Evolutionary conservation across 2,888 invertebrate genomes (phyloP).

Genomic region (Drosophila melanocephala): DNA sequence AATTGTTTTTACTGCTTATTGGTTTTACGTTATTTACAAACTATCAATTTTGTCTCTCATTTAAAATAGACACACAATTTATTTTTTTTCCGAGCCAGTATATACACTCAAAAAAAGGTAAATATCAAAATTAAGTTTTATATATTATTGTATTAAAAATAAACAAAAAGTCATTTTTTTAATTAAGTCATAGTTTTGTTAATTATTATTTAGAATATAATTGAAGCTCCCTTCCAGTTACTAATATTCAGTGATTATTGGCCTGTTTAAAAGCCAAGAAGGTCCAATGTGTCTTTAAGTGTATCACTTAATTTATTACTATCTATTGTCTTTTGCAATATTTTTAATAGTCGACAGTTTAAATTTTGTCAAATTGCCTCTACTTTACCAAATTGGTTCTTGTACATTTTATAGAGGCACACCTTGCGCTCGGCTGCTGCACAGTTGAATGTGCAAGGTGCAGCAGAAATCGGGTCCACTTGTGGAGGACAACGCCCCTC

Average conservation of each 20-base stretch:
- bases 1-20: background rate
- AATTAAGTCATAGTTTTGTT: background rate
- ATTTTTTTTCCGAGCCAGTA: background rate
- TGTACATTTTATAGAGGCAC: slow-evolving; percentile 49
- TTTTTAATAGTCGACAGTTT: background rate
- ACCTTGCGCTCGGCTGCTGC: slow-evolving; percentile 41
- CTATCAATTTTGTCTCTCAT: background rate
- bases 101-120: background rate
- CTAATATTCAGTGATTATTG: background rate
- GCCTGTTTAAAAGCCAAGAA: background rate
- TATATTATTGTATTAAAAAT: background rate
- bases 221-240: background rate
- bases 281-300: background rate
- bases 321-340: slow-evolving; percentile 5
- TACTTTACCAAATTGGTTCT: slow-evolving; percentile 13
- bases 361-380: slow-evolving; percentile 25
- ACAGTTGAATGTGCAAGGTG: slow-evolving; percentile 58
- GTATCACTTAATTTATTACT: background rate
- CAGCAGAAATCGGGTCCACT: slow-evolving; percentile 44
- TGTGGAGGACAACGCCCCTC: slow-evolving; percentile 65
- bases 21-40: background rate
- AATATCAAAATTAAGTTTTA: no score
- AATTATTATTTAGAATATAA: background rate
- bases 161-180: background rate
- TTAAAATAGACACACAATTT: background rate